Evolutionary conservation across 2,113 vertebrate genomes (phyloP).

Genomic region (Ochotona princeps): DNA sequence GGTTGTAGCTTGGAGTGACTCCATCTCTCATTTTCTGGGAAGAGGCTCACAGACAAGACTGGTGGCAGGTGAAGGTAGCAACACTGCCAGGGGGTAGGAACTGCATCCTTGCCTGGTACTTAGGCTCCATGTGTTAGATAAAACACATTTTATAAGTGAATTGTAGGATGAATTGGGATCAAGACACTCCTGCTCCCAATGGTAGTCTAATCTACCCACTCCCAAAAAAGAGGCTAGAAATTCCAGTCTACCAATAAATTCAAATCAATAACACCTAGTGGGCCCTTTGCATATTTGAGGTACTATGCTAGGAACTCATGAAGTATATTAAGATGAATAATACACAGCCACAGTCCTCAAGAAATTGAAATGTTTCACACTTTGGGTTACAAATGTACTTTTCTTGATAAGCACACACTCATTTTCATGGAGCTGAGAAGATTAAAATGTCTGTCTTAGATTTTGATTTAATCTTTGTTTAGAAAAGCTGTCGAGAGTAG

Average conservation of each 20-base stretch:
- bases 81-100: no score
- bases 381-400: background rate
- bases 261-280: slow-evolving; percentile 6
- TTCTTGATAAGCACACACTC: slow-evolving; percentile 27
- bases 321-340: slow-evolving; percentile 15
- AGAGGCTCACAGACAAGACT: background rate
- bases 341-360: slow-evolving; percentile 4
- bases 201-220: background rate
- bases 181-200: background rate
- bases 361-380: slow-evolving; percentile 41
- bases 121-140: background rate
- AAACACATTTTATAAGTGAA: background rate
- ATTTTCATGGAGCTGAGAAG: slow-evolving; percentile 1
- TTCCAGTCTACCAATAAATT: slow-evolving; percentile 31
- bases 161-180: background rate
- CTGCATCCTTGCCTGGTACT: background rate
- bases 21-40: background rate
- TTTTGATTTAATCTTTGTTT: slow-evolving; percentile 32
- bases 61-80: background rate
- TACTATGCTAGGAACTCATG: background rate
- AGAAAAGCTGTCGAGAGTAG: background rate
- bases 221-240: background rate
- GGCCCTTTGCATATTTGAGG: slow-evolving; percentile 26
- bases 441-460: slow-evolving; percentile 55
- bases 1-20: background rate